Base-by-base conservation (phyloP, 2,888 invertebrate species). In the Torymus aiolomorphi region DNA sequence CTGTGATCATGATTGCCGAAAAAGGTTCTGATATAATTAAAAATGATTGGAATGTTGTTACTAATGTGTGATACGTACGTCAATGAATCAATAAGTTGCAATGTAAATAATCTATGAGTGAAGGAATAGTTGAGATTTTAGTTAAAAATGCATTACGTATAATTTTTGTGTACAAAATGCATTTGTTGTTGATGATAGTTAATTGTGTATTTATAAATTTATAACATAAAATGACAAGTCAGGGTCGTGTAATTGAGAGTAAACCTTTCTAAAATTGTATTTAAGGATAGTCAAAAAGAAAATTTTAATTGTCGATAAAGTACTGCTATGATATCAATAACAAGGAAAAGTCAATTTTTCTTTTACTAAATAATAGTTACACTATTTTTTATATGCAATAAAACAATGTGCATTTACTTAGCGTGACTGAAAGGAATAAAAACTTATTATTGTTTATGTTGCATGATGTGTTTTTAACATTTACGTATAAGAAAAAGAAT, bases 1-100 rank as follows among this genome's bases (percentile, higher is more conserved):
- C 97, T 0, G 94, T 95, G n/a, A 96, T 97, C 70, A 97, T 97
- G 97, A 96, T 97, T 51, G 97, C 94, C 0, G 97, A 97, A 87
- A 97, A 97, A 88, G 97, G 96, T 5, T 93, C 97, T 0, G 97
- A 97, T 91, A 91, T 97, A 86, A 94, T 97, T 78, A 97, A 97
- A 90, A 94, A 95, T 89, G 96, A 96, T 90, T 97, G 96, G 96
- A 88, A 70, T 16, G 59, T 18, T 16, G 4, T 75, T 12, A 20
- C 10, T 42, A 73, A 31, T 78, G 51, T 11, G n/a, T 63, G 56
- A 56, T 72, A 12, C 11, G 16, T n/a, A 49, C n/a, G 49, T 13
- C 2, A n/a, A n/a, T 56, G 8, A 11, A 13, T n/a, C 8, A 42
- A 42, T 42, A 42, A 61, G 31, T 16, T 70, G 0, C 16, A 59